Evolutionary conservation across 23 tunicate genomes (phyloP), one percentile per base, ranked within the genome.

Genomic region (Trididemnum miniatum): DNA sequence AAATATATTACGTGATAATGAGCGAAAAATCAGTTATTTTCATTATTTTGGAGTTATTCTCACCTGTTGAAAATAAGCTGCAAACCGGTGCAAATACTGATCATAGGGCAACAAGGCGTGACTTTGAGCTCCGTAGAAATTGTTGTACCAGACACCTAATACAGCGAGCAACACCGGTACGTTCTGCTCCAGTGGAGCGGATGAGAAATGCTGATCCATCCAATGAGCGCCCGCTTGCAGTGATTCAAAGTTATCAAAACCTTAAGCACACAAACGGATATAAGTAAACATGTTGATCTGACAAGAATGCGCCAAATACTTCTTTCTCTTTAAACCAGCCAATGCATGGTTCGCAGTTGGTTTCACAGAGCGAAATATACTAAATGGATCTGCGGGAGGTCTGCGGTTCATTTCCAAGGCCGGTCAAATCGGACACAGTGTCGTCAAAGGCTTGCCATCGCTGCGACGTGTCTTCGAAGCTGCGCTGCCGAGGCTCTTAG

Each of bases 31-130:
- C n/a, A n/a, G n/a, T n/a, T n/a, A n/a, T n/a, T n/a, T n/a, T n/a
- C n/a, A n/a, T n/a, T n/a, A n/a, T n/a, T n/a, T n/a, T n/a, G n/a
- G n/a, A n/a, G n/a, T n/a, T n/a, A n/a, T n/a, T n/a, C 83, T 32
- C 0, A 92, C 97, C 83, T 96, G 99, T 74, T 96, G 99, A 71
- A 96, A 96, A 52, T 96, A 96, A 34, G 99, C 99, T 20, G 99
- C 99, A 72, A 96, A 96, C 67, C 99, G 72, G 52, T 96, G 99
- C 89, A 96, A 39, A 67, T 96, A 96, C 76, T 96, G 99, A 52
- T 96, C 99, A 52, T 96, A 96, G 0, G 99, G 99, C 20, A 96
- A 93, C 80, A 96, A 59, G 38, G 99, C 99, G 75, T 89, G 99
- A 32, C 89, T 91, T 67, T 96, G 96, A 2, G 99, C 92, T 0